A percentile compares a stretch with the other conserved stretches of the same genome.
phyloP scores from a whole-genome alignment of 2,888 invertebrate genomes.

The Drosophila melanocephala region DNA sequence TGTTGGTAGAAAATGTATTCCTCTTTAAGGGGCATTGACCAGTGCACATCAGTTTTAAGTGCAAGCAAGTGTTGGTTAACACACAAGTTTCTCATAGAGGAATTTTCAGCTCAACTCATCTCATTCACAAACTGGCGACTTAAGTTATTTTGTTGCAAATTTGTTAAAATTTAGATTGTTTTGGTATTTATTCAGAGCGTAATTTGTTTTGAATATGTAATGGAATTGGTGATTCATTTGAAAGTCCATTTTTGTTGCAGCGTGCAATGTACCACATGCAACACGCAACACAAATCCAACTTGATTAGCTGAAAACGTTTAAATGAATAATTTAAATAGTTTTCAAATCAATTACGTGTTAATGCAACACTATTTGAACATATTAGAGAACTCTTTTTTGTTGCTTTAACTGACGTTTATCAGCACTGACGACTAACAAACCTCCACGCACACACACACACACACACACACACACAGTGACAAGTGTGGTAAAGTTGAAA shows the following conservation, averaged over 20 bases:
- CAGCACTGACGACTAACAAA: constrained; percentile 14
- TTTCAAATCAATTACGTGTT: not conserved
- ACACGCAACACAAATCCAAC: not conserved
- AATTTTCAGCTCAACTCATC: not conserved
- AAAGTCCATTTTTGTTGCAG: not conserved
- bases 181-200: not conserved
- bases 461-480: not conserved
- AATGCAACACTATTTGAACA: not conserved
- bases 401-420: constrained; percentile 34
- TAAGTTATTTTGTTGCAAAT: not conserved
- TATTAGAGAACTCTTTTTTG: constrained; percentile 15
- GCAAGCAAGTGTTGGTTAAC: not conserved
- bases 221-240: not conserved
- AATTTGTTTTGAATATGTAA: not conserved
- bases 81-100: not conserved
- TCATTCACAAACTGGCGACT: not conserved
- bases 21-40: not conserved
- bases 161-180: not conserved
- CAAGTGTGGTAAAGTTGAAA: constrained; percentile 39
- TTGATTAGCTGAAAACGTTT: not conserved
- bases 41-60: not conserved
- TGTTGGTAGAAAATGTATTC: not conserved
- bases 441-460: not conserved
- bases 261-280: not conserved
- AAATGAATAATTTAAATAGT: not conserved